phyloP scores from a whole-genome alignment of 2,888 invertebrate species.

The Temnothorax ravouxi region DNA sequence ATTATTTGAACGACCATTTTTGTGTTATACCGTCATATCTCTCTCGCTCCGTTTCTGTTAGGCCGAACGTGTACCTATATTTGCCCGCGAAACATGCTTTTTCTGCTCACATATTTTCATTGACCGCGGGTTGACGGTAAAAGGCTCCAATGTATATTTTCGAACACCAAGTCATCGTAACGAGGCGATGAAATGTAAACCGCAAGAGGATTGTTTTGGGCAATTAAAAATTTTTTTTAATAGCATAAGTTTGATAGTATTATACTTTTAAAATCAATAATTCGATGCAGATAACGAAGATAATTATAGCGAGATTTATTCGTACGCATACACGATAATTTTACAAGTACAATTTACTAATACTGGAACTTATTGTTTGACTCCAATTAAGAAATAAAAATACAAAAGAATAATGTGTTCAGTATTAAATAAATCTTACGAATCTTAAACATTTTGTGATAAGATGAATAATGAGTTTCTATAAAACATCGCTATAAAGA shows the following conservation, averaged over 20 bases:
- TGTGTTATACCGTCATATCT: background rate
- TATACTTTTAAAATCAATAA: background rate
- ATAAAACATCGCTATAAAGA: background rate
- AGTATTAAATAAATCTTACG: background rate
- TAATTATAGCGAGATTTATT: background rate
- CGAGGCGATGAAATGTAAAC: background rate
- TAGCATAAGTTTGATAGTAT: background rate
- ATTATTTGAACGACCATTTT: slow-evolving; percentile 29
- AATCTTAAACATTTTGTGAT: background rate
- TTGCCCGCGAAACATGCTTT: background rate
- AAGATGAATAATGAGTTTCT: background rate
- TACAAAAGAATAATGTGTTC: background rate
- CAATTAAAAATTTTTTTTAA: background rate
- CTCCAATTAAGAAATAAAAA: background rate
- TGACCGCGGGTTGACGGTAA: background rate
- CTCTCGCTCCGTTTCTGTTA: background rate
- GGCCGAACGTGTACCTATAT: background rate
- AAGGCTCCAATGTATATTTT: slow-evolving; percentile 1
- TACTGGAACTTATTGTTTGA: no score
- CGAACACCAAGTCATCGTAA: background rate
- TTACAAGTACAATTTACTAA: background rate
- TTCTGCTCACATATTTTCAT: slow-evolving; percentile 19
- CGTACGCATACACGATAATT: background rate
- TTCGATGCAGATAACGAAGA: background rate
- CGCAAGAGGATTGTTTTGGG: background rate